Evolutionary conservation across 2,797 vertebrate genomes (phyloP), one percentile per base, ranked within the genome.

Genomic region (Rhabdophis nuchalis): DNA sequence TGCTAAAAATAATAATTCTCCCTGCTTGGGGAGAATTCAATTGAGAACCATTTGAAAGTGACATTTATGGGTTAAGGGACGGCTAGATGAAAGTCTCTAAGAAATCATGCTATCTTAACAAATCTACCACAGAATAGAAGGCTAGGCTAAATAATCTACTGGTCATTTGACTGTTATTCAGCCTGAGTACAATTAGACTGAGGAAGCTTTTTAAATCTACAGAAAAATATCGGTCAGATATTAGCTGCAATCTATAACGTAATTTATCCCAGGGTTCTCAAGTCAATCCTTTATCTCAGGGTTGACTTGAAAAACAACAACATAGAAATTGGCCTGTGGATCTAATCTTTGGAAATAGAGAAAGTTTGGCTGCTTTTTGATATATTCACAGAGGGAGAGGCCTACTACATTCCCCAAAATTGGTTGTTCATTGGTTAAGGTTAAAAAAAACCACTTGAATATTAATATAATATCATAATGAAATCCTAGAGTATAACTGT

Each of bases 241-340:
- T 50, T 89, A 52, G 20, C 27, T 85, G 87, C 72, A 29, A 5
- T n/a, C 4, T 41, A 29, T 61, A 85, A 53, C 72, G n/a, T 58
- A 4, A 29, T 82, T 91, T 82, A 23, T 50, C 54, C n/a, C 16
- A 36, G 53, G 36, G 20, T 77, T 46, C 77, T 29, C 41, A 58
- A 18, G 16, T 72, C 72, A 50, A 50, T 50, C 6, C 64, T 58
- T 91, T 82, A n/a, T 32, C 64, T 32, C 25, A 36, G 61, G 53
- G 41, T 82, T 52, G 52, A 32, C 41, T 85, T 86, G 53, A 9
- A 64, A 87, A 87, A 27, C 16, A 1, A 41, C 10, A 50, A 72
- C 52, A 50, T 4, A 1, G 91, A 82, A 58, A 52, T 32, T 86
- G 50, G 14, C n/a, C 0, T 0, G n/a, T 1, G 13, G 8, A n/a